Base-by-base conservation (phyloP, 2,797 vertebrate genomes). In the Rhadinocentrus ornatus region DNA sequence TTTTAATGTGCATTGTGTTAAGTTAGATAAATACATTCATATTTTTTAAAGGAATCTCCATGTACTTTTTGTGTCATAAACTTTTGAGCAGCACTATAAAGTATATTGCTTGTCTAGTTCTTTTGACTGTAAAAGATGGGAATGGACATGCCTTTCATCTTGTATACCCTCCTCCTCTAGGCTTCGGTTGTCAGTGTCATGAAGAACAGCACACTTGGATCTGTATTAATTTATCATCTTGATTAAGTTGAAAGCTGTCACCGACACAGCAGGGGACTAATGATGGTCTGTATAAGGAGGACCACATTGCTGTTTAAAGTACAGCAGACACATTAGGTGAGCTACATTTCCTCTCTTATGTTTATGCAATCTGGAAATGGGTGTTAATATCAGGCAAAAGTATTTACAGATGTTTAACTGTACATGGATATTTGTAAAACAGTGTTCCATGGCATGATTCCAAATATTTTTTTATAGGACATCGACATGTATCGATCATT, bases 241-340 rank as follows among this genome's bases (percentile, higher is more conserved):
- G 52, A 29, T 73, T 60, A n/a, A 46, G 64, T 13, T 34, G 52
- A 67, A 44, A 66, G 62, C 34, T 63, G 62, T n/a, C 71, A 66
- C 58, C 2, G 22, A 69, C 68, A 75, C 59, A 71, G 46, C 67
- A 41, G 69, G 46, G 60, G 41, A 6, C 65, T 34, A 46, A 71
- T 41, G 39, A 61, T 27, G 2, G 41, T 62, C 46, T 67, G 58
- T 13, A 27, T 32, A 44, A 55, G 24, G 48, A 66, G 58, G 44
- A 76, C n/a, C n/a, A 57, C 39, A 20, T 41, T 27, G n/a, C 66
- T 59, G 41, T 26, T 66, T 22, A 66, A 31, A 46, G n/a, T 56
- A 71, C 37, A 69, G n/a, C 26, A 69, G 29, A 37, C 11, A 26
- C 4, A 26, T 46, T n/a, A 20, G 2, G 44, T n/a, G 11, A 27